A percentile compares a stretch with the other conserved stretches of the same genome.
These are phyloP conservation scores for Lasioglossum marginatum DNA, from an alignment of 2,888 invertebrate species.

Conservation along the genomic window DNA sequence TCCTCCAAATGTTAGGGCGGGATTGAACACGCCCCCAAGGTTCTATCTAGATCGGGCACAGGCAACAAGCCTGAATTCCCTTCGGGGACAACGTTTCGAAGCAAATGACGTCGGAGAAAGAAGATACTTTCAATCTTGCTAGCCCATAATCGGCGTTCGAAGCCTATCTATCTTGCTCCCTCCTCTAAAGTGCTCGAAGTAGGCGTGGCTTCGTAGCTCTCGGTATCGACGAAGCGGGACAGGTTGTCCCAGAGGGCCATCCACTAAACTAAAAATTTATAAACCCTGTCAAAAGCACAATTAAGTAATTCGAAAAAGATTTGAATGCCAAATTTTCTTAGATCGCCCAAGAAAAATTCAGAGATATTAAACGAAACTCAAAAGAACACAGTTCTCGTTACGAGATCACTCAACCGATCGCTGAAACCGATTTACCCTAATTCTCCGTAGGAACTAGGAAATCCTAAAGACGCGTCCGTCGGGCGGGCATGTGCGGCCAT, in stretches of 20 bases:
- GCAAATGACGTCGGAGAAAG: neutral
- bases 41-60: neutral
- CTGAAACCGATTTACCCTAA: neutral
- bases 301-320: neutral
- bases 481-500: constrained; percentile 65
- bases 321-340: neutral
- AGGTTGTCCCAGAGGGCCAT: neutral
- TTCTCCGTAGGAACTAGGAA: constrained; percentile 36
- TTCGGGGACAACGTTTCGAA: constrained; percentile 5
- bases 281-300: neutral
- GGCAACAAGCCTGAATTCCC: neutral
- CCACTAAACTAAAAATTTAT: neutral
- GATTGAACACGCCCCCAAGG: neutral
- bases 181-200: constrained; percentile 9
- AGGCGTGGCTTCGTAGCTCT: neutral
- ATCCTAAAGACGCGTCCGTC: constrained; percentile 54
- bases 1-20: neutral
- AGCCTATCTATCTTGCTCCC: neutral
- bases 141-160: neutral
- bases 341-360: neutral
- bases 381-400: accelerated
- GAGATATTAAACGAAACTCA: no score
- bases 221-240: neutral
- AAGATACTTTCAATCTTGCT: neutral
- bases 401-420: neutral